Evolutionary conservation across 2,888 invertebrate species (phyloP), one percentile per base, ranked within the genome.

Genomic region (Aethes cnicana): DNA sequence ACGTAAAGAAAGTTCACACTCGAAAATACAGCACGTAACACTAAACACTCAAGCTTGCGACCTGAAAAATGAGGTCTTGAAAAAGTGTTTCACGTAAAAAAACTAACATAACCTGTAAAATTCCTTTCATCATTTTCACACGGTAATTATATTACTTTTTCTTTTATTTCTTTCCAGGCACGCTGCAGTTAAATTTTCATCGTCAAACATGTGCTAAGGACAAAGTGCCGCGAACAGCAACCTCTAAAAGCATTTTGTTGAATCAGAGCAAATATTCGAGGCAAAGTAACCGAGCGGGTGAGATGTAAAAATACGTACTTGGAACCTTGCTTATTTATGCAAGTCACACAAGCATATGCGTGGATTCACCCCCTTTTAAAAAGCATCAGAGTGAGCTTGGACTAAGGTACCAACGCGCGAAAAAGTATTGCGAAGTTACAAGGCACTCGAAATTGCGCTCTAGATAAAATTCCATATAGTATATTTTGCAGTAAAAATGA

Each of bases 211-310:
- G 39, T 25, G 4, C 37, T 23, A 37, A 39, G 6, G 23, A 12
- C 12, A n/a, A 14, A 37, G 16, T 25, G n/a, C 23, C 23, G 16
- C 17, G 16, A 14, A 14, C 9, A 11, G 16, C 11, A 7, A 12
- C 8, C 11, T 14, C 41, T 42, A 42, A 42, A 42, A 42, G 41
- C 41, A 28, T 28, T 42, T 8, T 28, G 41, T 28, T 8, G 28
- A 5, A 17, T 12, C 41, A 28, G 41, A 42, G 28, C 41, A 42
- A 42, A 42, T 28, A 36, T 20, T 32, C 32, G 16, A 17, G 32
- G 32, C 4, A 39, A 39, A 16, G 39, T 8, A 16, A 9, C 32
- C 32, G 16, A 37, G n/a, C 21, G 21, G 23, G 25, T 39, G 36
- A 8, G 11, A 11, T 20, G 25, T 16, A 21, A 39, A 16, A 39